Percentiles rank a stretch among this genome's conserved stretches.
Conservation (phyloP, 2,113 vertebrate genomes). For the Atlantisia rogersi region DNA sequence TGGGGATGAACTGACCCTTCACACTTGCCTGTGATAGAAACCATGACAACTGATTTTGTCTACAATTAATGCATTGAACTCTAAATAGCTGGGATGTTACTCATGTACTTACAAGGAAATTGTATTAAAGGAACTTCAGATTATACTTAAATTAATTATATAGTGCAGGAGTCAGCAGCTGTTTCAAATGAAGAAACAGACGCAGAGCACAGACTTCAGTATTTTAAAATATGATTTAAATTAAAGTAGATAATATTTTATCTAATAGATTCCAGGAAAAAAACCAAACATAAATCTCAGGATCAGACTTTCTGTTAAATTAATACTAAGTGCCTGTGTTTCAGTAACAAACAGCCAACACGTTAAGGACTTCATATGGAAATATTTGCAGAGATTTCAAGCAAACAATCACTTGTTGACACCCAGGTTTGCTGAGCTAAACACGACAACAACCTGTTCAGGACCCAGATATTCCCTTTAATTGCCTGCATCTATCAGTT, state of each 20-base stretch:
- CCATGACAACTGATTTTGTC: conserved; percentile 53
- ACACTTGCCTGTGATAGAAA: conserved; percentile 21
- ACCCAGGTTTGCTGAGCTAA: background rate
- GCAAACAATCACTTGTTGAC: background rate
- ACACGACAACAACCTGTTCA: background rate
- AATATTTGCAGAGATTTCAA: background rate
- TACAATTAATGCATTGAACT: conserved; percentile 55
- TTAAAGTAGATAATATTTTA: background rate
- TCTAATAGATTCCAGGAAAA: background rate
- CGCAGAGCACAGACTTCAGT: conserved; percentile 9
- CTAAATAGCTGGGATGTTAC: conserved; percentile 36
- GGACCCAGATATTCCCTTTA: background rate
- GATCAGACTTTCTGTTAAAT: background rate
- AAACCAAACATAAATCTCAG: background rate
- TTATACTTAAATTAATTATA: conserved; percentile 64
- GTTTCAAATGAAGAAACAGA: conserved; percentile 26
- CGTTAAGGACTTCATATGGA: background rate
- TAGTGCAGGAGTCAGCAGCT: conserved; percentile 58
- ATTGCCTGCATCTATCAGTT: background rate
- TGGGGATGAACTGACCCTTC: conserved; percentile 48
- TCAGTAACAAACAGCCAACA: background rate
- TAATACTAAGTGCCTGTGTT: background rate
- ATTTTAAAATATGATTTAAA: conserved; percentile 26
- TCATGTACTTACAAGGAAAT: conserved; percentile 37
- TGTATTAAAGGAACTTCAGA: conserved; percentile 55